Conservation (phyloP, 2,113 vertebrate species). For the Pelmatolapia mariae region DNA sequence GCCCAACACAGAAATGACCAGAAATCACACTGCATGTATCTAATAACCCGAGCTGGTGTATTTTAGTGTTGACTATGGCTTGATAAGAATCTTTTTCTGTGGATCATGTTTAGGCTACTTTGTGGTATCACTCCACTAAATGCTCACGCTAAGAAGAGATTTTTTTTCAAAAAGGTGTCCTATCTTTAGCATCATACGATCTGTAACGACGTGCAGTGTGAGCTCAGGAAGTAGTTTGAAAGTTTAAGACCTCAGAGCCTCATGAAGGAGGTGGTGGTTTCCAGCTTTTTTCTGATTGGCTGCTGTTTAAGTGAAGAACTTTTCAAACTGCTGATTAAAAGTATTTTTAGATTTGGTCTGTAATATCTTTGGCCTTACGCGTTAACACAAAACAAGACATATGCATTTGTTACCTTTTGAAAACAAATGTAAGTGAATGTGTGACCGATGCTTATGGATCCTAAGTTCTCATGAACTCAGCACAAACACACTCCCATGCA, state of each 20-base stretch:
- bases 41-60: too few species aligned
- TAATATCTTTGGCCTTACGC: not conserved
- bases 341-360: not conserved
- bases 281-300: not conserved
- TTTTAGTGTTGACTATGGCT: not conserved
- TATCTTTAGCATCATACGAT: rapidly evolving
- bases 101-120: too few species aligned
- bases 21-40: too few species aligned
- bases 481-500: too few species aligned
- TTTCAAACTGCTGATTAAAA: not conserved
- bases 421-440: not conserved
- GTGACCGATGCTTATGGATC: not conserved
- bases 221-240: not conserved
- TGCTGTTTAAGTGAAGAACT: not conserved
- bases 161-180: too few species aligned
- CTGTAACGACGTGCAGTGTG: rapidly evolving
- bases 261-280: rapidly evolving
- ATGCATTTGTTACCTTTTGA: not conserved
- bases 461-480: too few species aligned
- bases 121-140: too few species aligned
- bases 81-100: too few species aligned
- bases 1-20: not conserved
- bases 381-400: not conserved
- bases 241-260: not conserved
- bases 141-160: rapidly evolving